Base-by-base conservation (phyloP, 2,113 vertebrate species). In the Oenanthe oenanthe region DNA sequence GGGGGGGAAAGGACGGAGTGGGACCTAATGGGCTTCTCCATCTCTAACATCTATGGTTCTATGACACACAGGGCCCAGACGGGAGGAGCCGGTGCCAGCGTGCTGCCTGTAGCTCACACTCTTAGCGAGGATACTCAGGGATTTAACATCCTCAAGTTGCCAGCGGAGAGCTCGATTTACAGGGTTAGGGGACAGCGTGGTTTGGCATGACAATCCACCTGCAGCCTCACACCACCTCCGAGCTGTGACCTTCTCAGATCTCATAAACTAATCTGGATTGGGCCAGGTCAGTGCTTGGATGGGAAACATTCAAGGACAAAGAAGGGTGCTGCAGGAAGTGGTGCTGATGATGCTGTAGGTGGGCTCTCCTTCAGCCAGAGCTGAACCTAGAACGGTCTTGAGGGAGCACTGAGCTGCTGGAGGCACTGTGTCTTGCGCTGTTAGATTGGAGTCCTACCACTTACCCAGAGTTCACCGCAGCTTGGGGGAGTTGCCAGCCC, bases 31-130 rank as follows among this genome's bases (percentile, higher is more conserved):
- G 94, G 82, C 85, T 93, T 96, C 91, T 97, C 92, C 95, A 93
- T 96, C 94, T 96, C 96, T 97, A 96, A 97, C 95, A 53, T 97
- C 96, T 97, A 92, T 96, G 96, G 96, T 97, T 97, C 96, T 97
- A 93, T 96, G 95, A 97, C 95, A 97, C 93, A 95, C 96, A 97
- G 96, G 97, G 95, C 89, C 93, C 96, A 93, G 95, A 96, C 83
- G 76, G 95, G 95, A 96, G 94, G 92, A 95, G 96, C 89, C 91
- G 86, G 93, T 94, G 91, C 96, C 96, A 94, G 95, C 93, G 76
- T 93, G 95, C 94, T 94, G 95, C 94, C 96, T 94, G 90, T 93
- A 93, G 94, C 92, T 95, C 95, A 93, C 90, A 83, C 67, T 86
- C 72, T 96, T 95, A 95, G 96, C 51, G 32, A 96, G 96, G 95